Base-by-base conservation (phyloP, 1,140 invertebrate genomes). In the Oryctes rhinoceros region DNA sequence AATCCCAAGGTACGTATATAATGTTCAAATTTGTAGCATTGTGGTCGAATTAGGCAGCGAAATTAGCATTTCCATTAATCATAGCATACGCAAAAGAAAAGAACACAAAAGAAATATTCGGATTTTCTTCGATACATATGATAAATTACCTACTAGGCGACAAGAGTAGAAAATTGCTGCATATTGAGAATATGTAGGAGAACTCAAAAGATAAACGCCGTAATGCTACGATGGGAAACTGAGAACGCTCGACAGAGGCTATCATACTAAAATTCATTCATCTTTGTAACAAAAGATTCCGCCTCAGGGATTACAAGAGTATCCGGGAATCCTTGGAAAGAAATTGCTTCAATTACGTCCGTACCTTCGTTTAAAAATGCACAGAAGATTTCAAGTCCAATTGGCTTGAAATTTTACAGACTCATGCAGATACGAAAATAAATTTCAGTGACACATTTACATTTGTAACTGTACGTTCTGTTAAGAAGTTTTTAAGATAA, bases 231-330 rank as follows among this genome's bases (percentile, higher is more conserved):
- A 59, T 59, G n/a, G 53, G n/a, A 59, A 18, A 59, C 15, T 59
- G n/a, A 59, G 53, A 18, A 59, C 15, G 53, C 53, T 18, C 18
- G 15, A 59, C 53, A 59, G n/a, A 6, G 13, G 53, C 53, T 59
- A 59, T 59, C 53, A 59, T 59, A 59, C 53, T 59, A 18, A 59
- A 59, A 59, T 59, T 59, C 53, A 59, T 59, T 59, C 18, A 59
- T 59, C 53, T 59, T 59, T 59, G 53, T 59, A 59, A 59, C 53
- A 59, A 15, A 59, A n/a, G 18, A n/a, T 18, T 59, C 6, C 53
- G 53, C 53, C 53, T 59, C 53, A 15, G 53, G 15, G 53, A 18
- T 59, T 59, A 59, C 53, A 59, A 59, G n/a, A 18, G 53, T 59
- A 59, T 59, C 7, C 53, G 5, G 15, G 53, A 18, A 59, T 59